Conservation (phyloP, 1,140 invertebrate species). For the Eupeodes corollae region DNA sequence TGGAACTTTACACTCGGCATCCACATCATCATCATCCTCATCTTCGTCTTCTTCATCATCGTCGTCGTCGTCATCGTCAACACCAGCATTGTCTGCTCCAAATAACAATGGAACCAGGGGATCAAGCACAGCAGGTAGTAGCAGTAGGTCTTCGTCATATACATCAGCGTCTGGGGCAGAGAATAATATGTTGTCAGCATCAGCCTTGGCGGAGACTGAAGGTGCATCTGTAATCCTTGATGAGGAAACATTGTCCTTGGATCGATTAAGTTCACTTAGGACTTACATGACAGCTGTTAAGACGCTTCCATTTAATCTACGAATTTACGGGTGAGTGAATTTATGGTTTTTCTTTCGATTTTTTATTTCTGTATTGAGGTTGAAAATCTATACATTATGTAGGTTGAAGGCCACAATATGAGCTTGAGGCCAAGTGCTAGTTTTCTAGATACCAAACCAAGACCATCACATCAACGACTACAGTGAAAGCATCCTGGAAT, state of each 20-base stretch:
- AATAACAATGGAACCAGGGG: not conserved
- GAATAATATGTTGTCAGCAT: constrained; percentile 14
- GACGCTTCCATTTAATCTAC: constrained; percentile 35
- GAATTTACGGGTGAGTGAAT: constrained; percentile 34
- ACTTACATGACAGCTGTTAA: constrained; percentile 36
- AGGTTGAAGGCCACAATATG: no score
- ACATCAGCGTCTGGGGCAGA: constrained; percentile 7
- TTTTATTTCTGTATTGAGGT: no score
- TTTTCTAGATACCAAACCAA: not conserved
- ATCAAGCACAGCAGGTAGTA: constrained; percentile 2
- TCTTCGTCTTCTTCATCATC: not conserved
- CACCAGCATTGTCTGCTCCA: not conserved
- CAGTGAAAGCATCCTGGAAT: no score
- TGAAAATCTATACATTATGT: no score
- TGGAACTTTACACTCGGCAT: constrained; percentile 1
- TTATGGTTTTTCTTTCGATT: not conserved
- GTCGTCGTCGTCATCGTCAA: constrained; percentile 4
- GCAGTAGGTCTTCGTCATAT: not conserved
- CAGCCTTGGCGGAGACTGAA: constrained; percentile 23
- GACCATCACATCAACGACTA: no score
- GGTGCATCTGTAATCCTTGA: constrained; percentile 21
- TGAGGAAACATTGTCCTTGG: constrained; percentile 32
- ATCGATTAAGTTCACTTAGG: constrained; percentile 32
- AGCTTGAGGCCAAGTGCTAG: no score
- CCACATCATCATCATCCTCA: constrained; percentile 1